Evolutionary conservation across 35 echinoderm and acorn worm species (phyloP).

Genomic region (Holothuria glaberrima): DNA sequence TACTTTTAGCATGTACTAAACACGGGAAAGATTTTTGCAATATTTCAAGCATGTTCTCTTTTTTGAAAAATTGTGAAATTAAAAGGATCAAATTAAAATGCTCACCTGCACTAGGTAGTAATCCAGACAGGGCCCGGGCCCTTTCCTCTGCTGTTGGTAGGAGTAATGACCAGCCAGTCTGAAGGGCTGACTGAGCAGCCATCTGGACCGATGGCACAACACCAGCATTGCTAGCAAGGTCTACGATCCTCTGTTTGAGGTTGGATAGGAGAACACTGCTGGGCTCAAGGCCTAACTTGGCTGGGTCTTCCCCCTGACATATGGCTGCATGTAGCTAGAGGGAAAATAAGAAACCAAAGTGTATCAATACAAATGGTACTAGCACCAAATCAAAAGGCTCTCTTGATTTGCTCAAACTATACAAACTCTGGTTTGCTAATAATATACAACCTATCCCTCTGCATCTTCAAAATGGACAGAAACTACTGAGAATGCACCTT

Average conservation of each 20-base stretch:
- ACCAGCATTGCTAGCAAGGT: constrained; percentile 96
- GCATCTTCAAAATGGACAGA: too few relatives aligned
- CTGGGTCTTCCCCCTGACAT: constrained; percentile 83
- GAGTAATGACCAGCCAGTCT: constrained; percentile 97
- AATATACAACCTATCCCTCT: too few relatives aligned
- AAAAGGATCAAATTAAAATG: neutral
- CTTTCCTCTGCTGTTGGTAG: constrained; percentile 98
- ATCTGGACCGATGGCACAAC: constrained; percentile 87
- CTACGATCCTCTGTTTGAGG: constrained; percentile 94
- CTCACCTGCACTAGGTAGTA: constrained; percentile 95
- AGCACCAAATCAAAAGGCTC: too few relatives aligned
- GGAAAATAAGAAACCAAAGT: neutral
- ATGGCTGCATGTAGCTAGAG: constrained; percentile 92
- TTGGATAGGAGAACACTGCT: constrained; percentile 81
- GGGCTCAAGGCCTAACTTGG: constrained; percentile 79
- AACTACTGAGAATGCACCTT: too few relatives aligned
- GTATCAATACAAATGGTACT: too few relatives aligned
- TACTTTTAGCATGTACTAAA: too few relatives aligned
- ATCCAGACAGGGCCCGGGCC: constrained; percentile 80
- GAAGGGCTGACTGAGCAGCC: constrained; percentile 84
- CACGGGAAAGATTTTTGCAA: too few relatives aligned
- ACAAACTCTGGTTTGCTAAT: too few relatives aligned
- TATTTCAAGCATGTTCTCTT: too few relatives aligned
- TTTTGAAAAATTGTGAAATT: too few relatives aligned
- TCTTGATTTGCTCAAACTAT: too few relatives aligned